Evolutionary conservation across 1,140 invertebrate genomes (phyloP), one percentile per base, ranked within the genome.

Genomic region (Bombyx mori): DNA sequence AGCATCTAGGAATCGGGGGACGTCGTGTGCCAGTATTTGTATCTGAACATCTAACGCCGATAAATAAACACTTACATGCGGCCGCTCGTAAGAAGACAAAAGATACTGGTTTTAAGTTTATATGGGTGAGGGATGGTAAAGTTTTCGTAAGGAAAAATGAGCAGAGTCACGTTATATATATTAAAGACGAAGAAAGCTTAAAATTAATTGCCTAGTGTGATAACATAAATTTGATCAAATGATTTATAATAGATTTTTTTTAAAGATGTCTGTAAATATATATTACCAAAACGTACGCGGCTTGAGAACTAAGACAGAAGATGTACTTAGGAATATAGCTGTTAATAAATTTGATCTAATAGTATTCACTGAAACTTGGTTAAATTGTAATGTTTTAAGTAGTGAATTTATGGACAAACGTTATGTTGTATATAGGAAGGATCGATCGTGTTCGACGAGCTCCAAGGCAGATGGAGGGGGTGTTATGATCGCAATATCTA

Each of bases 401-500:
- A 44, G 51, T 22, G 62, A 69, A 44, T 60, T 68, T 46, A 57
- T 70, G 9, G 62, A 67, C 35, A 7, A 44, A 1, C 48, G 62
- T 22, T 71, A 72, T 53, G 18, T 46, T 12, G 56, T 66, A n/a
- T 74, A 64, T 52, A 44, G 72, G 6, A 61, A 57, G 48, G 70
- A 75, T 52, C 52, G 72, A 35, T 4, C 5, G 1, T 47, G 42
- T 45, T 35, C 55, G 3, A 52, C 7, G 2, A 50, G 8, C 10
- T 45, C 10, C 26, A 67, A 65, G 52, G n/a, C n/a, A n/a, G n/a
- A n/a, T n/a, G n/a, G 72, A 7, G 69, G 72, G 6, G 69, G 72
- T 8, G 64, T 75, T 7, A 44, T 70, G 44, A 50, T 74, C 7
- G 69, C 65, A 22, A 63, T 74, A 1, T 53, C 42, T n/a, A 59